A percentile compares a stretch with the other conserved stretches of the same genome.
Conservation (phyloP, 2,113 vertebrate genomes). For the Varanus komodoensis region DNA sequence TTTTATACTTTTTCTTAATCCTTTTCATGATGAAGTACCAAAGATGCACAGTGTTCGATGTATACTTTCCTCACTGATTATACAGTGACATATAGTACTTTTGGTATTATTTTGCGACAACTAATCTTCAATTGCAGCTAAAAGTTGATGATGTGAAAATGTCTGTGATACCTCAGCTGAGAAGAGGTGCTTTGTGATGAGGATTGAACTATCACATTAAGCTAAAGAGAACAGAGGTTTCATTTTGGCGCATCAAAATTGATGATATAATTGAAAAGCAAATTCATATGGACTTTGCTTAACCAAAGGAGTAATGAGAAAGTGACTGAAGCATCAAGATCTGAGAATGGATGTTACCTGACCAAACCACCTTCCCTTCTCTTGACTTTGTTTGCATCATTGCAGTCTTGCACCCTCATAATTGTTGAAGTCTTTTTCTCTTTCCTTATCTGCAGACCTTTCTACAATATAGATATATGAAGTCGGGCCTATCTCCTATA, state of each 20-base stretch:
- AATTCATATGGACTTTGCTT: background rate
- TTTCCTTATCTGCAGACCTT: background rate
- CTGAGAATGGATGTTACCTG: background rate
- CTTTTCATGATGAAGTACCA: background rate
- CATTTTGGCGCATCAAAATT: background rate
- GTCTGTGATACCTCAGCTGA: background rate
- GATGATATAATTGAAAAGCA: background rate
- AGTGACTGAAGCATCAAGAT: background rate
- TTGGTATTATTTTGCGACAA: background rate
- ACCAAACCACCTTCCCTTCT: background rate
- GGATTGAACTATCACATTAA: background rate
- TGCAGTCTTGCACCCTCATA: rapidly evolving
- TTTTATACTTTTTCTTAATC: background rate
- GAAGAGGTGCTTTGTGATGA: background rate
- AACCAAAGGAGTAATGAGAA: background rate
- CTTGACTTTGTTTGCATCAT: background rate
- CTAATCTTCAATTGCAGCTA: background rate
- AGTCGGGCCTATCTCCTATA: too few relatives aligned
- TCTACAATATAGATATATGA: background rate
- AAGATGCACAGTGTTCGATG: background rate
- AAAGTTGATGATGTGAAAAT: background rate
- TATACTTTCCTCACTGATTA: background rate
- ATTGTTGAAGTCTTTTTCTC: background rate
- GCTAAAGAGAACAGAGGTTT: background rate
- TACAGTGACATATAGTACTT: background rate